A percentile compares a stretch with the other conserved stretches of the same genome.
These are phyloP conservation scores for Notothenia coriiceps DNA, from an alignment of 2,113 vertebrate genomes.

Conservation along the genomic window DNA sequence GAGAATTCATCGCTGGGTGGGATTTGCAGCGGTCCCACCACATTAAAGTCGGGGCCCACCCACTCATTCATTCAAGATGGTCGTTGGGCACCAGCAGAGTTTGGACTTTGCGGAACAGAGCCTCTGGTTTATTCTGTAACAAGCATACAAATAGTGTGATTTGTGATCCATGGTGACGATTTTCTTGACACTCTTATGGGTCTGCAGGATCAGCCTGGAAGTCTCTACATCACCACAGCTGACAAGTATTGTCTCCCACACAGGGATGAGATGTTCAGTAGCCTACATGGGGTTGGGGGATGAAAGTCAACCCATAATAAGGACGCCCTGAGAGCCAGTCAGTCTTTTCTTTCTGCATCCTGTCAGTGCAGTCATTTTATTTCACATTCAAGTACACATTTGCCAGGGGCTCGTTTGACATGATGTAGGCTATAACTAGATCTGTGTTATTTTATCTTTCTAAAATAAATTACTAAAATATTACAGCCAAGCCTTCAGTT, in stretches of 20 bases:
- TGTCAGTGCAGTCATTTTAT: not conserved
- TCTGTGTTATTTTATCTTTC: conserved; percentile 10
- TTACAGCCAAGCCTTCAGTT: not conserved
- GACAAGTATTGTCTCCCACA: conserved; percentile 46
- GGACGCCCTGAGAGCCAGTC: not conserved
- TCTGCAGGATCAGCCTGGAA: conserved; percentile 14
- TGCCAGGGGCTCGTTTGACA: not conserved
- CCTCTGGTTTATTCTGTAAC: conserved; percentile 34
- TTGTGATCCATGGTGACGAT: not conserved
- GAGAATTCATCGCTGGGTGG: conserved; percentile 89
- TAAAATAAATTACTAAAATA: not conserved
- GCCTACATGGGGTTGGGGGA: conserved; percentile 10
- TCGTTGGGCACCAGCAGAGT: conserved; percentile 33
- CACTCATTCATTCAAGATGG: conserved; percentile 86
- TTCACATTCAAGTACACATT: not conserved
- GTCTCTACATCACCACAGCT: conserved; percentile 37
- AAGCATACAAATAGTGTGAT: conserved; percentile 26
- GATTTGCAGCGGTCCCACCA: conserved; percentile 90
- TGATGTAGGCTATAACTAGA: conserved; percentile 1
- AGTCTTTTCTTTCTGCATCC: not conserved
- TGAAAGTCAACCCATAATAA: conserved; percentile 31
- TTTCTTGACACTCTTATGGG: not conserved
- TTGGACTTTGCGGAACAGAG: not conserved
- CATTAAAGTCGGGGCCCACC: conserved; percentile 90
- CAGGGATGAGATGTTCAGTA: conserved; percentile 15